Evolutionary conservation across 2,113 vertebrate genomes (phyloP).

Genomic region (Tragelaphus scriptus): DNA sequence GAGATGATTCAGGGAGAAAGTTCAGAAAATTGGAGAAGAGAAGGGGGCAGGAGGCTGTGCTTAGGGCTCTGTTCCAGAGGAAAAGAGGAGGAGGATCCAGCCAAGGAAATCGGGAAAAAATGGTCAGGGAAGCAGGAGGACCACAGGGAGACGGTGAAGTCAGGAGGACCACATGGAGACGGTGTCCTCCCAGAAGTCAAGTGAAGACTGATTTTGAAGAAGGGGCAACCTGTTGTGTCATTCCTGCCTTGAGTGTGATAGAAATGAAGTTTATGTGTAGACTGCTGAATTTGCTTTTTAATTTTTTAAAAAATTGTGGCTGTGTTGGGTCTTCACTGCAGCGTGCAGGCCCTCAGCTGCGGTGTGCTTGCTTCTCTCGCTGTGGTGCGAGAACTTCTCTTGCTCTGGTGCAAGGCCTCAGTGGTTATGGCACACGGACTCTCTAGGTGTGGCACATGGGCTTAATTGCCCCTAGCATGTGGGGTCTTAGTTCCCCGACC

Average conservation of each 20-base stretch:
- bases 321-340: not conserved
- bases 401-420: not conserved
- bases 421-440: not conserved
- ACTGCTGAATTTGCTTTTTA: not conserved
- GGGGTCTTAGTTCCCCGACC: not conserved
- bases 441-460: not conserved
- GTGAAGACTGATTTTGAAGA: not conserved
- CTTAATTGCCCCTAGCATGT: not conserved
- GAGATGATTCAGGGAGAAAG: not conserved
- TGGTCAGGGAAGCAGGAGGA: not conserved
- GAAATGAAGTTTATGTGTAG: not conserved
- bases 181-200: not conserved
- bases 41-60: not conserved
- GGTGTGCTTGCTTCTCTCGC: not conserved
- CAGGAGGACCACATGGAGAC: not conserved
- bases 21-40: not conserved
- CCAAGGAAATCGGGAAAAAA: not conserved
- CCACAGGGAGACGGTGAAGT: not conserved
- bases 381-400: not conserved
- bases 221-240: not conserved
- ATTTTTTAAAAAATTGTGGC: accelerated
- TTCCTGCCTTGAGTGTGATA: not conserved
- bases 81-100: not conserved
- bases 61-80: not conserved
- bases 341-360: not conserved